Conservation (phyloP, 2,888 invertebrate genomes). For the Idaea dimidiata region DNA sequence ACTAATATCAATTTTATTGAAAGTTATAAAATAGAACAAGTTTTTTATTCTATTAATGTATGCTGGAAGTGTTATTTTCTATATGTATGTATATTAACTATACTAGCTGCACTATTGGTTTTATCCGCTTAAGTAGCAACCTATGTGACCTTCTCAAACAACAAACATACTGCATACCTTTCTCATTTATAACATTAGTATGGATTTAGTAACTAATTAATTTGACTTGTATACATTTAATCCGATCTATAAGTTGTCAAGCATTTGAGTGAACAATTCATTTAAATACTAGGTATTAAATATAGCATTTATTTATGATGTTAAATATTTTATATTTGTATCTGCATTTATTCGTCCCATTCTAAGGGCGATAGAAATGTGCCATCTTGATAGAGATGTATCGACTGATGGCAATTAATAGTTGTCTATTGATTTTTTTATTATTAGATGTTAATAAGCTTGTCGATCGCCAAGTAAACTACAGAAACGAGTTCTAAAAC, state of each 20-base stretch:
- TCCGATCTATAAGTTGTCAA: background rate
- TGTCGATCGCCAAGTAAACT: background rate
- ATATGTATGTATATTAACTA: background rate
- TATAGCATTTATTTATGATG: too few relatives aligned
- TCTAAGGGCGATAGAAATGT: background rate
- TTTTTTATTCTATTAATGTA: background rate
- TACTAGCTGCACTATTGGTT: background rate
- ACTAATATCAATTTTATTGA: background rate
- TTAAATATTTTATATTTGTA: background rate
- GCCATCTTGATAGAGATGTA: background rate
- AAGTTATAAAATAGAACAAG: background rate
- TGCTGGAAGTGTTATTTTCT: background rate
- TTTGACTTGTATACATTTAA: background rate
- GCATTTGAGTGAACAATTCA: background rate
- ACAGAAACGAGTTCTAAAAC: background rate
- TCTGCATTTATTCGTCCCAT: background rate
- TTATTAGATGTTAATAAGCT: background rate
- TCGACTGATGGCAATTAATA: background rate
- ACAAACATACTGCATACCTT: background rate
- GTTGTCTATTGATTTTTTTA: background rate
- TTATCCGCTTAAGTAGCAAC: background rate
- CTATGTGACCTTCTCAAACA: background rate
- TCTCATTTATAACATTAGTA: background rate
- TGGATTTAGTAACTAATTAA: background rate
- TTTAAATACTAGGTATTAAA: background rate